These are phyloP conservation scores for Phaedon cochleariae DNA, from an alignment of 2,888 invertebrate genomes.

Conservation along the genomic window DNA sequence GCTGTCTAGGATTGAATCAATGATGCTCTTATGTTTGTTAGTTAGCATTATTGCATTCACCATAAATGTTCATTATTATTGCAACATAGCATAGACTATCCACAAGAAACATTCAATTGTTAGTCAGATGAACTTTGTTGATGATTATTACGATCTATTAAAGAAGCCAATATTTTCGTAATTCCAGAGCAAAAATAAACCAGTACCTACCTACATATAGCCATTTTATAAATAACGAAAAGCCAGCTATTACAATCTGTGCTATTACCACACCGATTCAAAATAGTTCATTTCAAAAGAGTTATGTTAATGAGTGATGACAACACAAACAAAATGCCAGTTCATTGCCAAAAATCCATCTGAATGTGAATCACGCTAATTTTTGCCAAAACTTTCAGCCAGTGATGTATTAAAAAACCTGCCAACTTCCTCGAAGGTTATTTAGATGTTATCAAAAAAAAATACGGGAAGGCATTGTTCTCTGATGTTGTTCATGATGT, in stretches of 20 bases:
- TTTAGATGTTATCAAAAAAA: background rate
- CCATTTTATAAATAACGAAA: background rate
- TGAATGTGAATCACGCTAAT: constrained; percentile 12
- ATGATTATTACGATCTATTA: no score
- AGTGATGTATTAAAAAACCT: background rate
- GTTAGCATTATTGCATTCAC: no score
- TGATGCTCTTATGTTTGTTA: no score
- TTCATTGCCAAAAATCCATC: constrained; percentile 11
- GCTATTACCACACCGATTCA: background rate
- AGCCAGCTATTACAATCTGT: no score
- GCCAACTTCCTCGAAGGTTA: background rate
- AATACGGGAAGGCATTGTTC: background rate
- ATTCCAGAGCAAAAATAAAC: background rate
- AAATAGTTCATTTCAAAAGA: constrained; percentile 6
- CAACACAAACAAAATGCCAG: constrained; percentile 15
- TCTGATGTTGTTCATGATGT: background rate
- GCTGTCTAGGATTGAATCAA: no score
- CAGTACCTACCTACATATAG: background rate
- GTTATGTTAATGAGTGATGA: constrained; percentile 13
- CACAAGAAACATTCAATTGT: no score
- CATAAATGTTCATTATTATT: no score
- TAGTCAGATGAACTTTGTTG: no score
- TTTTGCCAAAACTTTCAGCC: constrained; percentile 13
- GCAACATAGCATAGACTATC: no score
- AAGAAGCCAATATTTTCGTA: no score